Conservation (phyloP, 2,113 vertebrate species). For the Pseudorhombus dupliciocellatus region DNA sequence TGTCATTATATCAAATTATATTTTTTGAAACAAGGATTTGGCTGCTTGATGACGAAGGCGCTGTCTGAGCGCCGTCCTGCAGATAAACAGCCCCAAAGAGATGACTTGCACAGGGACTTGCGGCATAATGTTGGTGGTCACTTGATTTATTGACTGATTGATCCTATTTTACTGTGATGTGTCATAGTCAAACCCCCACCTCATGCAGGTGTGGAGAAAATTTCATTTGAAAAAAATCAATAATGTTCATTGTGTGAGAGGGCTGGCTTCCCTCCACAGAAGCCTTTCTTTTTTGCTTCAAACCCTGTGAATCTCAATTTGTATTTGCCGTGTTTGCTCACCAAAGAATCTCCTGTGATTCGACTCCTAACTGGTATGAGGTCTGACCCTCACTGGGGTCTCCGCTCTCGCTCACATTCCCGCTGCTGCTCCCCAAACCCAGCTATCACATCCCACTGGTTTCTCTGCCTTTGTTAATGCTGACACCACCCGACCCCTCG, state of each 20-base stretch:
- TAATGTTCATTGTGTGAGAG: not conserved
- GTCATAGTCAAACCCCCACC: not conserved
- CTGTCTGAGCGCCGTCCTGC: not conserved
- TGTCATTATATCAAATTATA: not conserved
- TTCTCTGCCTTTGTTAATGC: not conserved
- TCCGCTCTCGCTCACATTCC: slow-evolving; percentile 11
- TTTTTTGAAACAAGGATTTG: not conserved
- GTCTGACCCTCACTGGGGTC: not conserved
- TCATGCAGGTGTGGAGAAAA: slow-evolving; percentile 8
- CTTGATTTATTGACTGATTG: not conserved
- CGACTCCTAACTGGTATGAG: not conserved
- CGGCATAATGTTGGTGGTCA: not conserved
- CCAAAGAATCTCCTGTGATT: slow-evolving; percentile 16
- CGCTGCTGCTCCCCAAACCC: slow-evolving; percentile 15
- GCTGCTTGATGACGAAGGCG: not conserved
- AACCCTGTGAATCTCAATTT: slow-evolving; percentile 6
- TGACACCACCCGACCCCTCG: slow-evolving; percentile 32
- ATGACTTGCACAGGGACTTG: not conserved
- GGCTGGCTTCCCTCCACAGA: slow-evolving; percentile 4
- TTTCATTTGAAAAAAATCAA: slow-evolving; percentile 13
- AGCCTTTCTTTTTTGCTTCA: not conserved
- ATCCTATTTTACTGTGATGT: not conserved
- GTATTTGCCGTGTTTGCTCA: slow-evolving; percentile 13
- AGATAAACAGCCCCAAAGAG: not conserved
- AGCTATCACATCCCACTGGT: slow-evolving; percentile 10